Conservation (phyloP, 2,888 invertebrate genomes). For the Phania funesta region DNA sequence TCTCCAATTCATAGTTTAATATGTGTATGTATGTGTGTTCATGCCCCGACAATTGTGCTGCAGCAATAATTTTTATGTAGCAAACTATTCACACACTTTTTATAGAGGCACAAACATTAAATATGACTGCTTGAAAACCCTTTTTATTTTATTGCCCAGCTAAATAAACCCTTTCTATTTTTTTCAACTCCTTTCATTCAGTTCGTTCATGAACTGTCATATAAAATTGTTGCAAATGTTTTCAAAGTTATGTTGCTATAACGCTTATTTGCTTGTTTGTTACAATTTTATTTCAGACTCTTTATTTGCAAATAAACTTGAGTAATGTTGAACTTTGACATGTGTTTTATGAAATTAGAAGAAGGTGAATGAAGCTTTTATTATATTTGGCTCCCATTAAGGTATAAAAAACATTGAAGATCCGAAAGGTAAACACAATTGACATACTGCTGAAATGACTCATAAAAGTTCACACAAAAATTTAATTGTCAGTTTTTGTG, state of each 20-base stretch:
- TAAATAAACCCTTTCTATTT: conserved; percentile 22
- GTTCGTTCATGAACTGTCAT: conserved; percentile 51
- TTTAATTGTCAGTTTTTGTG: too few species aligned
- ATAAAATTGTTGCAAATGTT: conserved; percentile 48
- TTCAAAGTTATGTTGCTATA: conserved; percentile 52
- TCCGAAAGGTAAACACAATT: too few species aligned
- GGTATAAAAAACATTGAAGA: too few species aligned
- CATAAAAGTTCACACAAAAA: too few species aligned
- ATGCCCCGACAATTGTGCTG: conserved; percentile 27
- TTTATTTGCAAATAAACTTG: conserved; percentile 43
- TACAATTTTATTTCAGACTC: neutral
- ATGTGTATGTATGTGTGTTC: neutral
- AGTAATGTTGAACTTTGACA: conserved; percentile 58
- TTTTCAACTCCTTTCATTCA: conserved; percentile 3
- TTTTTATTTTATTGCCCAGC: conserved; percentile 32
- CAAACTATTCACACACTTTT: conserved; percentile 44
- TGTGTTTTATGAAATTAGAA: conserved; percentile 14
- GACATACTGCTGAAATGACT: too few species aligned
- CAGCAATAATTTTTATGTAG: conserved; percentile 36
- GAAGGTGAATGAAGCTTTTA: neutral
- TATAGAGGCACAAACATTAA: neutral
- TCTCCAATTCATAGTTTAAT: neutral
- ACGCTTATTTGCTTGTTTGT: neutral
- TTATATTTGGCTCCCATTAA: neutral
- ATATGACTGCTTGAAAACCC: conserved; percentile 27